A percentile compares a stretch with the other conserved stretches of the same genome.
Conservation (phyloP, 2,888 invertebrate genomes). For the Steinernema carpocapsae region DNA sequence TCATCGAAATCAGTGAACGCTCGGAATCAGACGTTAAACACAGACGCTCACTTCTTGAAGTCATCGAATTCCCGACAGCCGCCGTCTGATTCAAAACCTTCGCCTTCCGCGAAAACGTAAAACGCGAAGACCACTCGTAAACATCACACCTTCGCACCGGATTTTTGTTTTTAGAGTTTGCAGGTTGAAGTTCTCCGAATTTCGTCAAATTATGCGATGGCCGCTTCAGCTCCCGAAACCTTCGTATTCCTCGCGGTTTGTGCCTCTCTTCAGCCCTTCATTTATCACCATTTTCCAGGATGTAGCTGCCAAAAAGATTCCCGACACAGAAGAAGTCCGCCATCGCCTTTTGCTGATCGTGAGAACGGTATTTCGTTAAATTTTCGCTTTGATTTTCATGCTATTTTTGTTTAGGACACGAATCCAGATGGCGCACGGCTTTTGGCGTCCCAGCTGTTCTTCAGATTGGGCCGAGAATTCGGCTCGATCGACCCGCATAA, state of each 20-base stretch:
- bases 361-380: background rate
- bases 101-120: constrained; percentile 16
- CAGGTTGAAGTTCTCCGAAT: background rate
- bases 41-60: too few relatives aligned
- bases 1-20: background rate
- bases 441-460: constrained; percentile 3
- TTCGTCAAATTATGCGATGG: constrained; percentile 4
- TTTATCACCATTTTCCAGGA: background rate
- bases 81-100: too few relatives aligned
- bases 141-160: constrained; percentile 7
- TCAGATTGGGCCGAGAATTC: background rate
- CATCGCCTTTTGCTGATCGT: background rate
- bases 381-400: background rate
- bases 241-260: background rate
- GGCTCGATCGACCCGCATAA: background rate
- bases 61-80: too few relatives aligned
- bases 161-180: background rate
- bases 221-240: background rate
- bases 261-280: background rate
- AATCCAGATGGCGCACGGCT: background rate
- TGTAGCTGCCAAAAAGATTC: background rate
- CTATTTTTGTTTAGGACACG: background rate
- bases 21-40: too few relatives aligned
- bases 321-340: background rate
- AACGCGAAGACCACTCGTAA: background rate